phyloP scores from a whole-genome alignment of 2,888 invertebrate genomes.

The Phaedon cochleariae region DNA sequence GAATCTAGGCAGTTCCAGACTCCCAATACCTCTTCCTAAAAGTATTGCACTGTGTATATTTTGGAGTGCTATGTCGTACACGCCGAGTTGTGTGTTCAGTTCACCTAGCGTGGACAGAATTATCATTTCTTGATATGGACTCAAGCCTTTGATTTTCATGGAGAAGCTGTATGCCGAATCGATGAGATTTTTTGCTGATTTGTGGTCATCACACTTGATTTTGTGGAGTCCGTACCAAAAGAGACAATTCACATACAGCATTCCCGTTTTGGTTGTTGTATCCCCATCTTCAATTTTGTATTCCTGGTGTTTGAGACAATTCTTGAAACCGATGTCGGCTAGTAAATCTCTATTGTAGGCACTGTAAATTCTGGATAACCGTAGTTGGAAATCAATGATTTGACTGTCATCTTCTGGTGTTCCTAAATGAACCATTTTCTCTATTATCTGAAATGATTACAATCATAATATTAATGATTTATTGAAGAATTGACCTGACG shows the following conservation, averaged over 20 bases:
- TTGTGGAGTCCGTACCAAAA: slow-evolving; percentile 64
- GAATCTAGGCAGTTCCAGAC: slow-evolving; percentile 61
- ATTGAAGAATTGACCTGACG: too few species aligned
- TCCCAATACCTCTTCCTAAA: slow-evolving; percentile 61
- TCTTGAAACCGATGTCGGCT: slow-evolving; percentile 62
- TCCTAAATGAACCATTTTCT: slow-evolving; percentile 56
- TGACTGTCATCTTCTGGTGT: slow-evolving; percentile 57
- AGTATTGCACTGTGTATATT: slow-evolving; percentile 61
- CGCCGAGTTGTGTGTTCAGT: slow-evolving; percentile 56
- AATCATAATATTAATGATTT: not conserved
- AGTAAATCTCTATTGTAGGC: slow-evolving; percentile 53
- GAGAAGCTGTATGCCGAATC: slow-evolving; percentile 59
- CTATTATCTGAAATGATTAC: slow-evolving; percentile 51
- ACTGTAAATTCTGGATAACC: slow-evolving; percentile 61
- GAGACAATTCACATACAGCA: slow-evolving; percentile 60
- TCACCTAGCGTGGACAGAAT: slow-evolving; percentile 62
- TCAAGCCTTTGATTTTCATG: slow-evolving; percentile 58
- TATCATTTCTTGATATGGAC: slow-evolving; percentile 62
- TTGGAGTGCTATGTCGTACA: slow-evolving; percentile 58
- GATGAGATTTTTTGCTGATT: slow-evolving; percentile 57
- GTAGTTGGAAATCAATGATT: slow-evolving; percentile 61
- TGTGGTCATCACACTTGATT: slow-evolving; percentile 51
- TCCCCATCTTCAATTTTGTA: slow-evolving; percentile 57
- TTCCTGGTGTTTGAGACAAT: slow-evolving; percentile 59
- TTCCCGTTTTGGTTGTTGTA: slow-evolving; percentile 58